Evolutionary conservation across 2,113 vertebrate species (phyloP).

Genomic region (Protomyctophum bolini): DNA sequence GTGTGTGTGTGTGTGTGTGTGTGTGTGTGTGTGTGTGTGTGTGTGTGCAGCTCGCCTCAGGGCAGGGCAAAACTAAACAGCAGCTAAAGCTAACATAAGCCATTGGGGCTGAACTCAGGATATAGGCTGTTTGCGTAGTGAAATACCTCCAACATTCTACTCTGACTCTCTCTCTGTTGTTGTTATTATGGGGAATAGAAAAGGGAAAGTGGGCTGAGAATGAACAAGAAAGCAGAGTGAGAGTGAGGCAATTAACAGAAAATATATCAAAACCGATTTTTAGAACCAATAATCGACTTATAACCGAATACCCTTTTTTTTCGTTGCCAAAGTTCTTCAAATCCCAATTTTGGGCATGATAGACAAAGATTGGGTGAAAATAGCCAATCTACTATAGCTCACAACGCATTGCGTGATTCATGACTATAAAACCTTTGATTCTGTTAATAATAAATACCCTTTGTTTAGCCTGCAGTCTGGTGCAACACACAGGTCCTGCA

Average conservation of each 20-base stretch:
- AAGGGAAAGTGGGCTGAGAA: not conserved
- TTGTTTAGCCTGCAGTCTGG: too few species aligned
- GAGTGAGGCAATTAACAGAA: slow-evolving; percentile 7
- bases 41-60: slow-evolving; percentile 24
- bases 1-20: slow-evolving; percentile 34
- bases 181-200: slow-evolving; percentile 21
- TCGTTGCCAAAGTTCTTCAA: too few species aligned
- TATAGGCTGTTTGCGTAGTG: slow-evolving; percentile 59
- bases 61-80: slow-evolving; percentile 61
- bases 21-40: slow-evolving; percentile 6
- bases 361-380: not conserved
- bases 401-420: too few species aligned
- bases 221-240: not conserved
- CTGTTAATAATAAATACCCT: too few species aligned
- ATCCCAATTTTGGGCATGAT: not conserved
- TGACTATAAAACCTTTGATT: too few species aligned
- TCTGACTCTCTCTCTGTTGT: not conserved
- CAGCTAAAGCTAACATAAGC: slow-evolving; percentile 66
- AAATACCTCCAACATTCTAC: slow-evolving; percentile 49
- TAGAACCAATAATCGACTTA: too few species aligned
- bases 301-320: too few species aligned
- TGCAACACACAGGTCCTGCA: too few species aligned
- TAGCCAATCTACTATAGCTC: not conserved
- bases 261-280: too few species aligned
- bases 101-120: slow-evolving; percentile 49